These are phyloP conservation scores for Therioaphis trifolii DNA, from an alignment of 2,888 invertebrate genomes.

Conservation along the genomic window DNA sequence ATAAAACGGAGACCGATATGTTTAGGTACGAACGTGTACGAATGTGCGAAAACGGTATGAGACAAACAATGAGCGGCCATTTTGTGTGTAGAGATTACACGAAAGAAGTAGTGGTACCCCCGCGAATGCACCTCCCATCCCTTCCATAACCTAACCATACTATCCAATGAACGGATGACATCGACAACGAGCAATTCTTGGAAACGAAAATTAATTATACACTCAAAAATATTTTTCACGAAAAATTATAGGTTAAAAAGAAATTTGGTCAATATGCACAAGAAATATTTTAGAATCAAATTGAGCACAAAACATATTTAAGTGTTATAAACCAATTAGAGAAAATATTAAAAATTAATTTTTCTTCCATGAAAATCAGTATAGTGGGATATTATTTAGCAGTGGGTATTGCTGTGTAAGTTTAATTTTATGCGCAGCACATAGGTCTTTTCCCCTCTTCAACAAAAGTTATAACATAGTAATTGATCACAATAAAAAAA, in stretches of 20 bases:
- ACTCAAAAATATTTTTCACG: neutral
- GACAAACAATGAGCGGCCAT: conserved; percentile 63
- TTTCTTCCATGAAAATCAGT: conserved; percentile 54
- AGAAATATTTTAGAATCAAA: too few species aligned
- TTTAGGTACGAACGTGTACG: conserved; percentile 47
- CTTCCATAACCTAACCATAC: neutral
- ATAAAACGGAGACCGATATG: conserved; percentile 12
- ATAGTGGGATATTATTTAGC: neutral
- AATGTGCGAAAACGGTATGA: conserved; percentile 55
- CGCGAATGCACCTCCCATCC: neutral
- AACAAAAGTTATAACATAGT: neutral
- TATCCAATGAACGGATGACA: conserved; percentile 33
- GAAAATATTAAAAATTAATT: neutral
- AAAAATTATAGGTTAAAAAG: neutral
- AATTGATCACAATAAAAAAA: neutral
- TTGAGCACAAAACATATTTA: too few species aligned
- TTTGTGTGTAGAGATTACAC: conserved; percentile 55
- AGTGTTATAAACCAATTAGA: too few species aligned
- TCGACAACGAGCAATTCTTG: conserved; percentile 41
- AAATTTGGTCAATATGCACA: too few species aligned
- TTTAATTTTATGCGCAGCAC: conserved; percentile 22
- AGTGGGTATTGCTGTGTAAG: neutral
- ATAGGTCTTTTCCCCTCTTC: conserved; percentile 5
- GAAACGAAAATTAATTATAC: conserved; percentile 37
- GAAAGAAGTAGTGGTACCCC: conserved; percentile 52